Percentiles rank a stretch among this genome's conserved stretches.
phyloP scores from a whole-genome alignment of 2,888 invertebrate genomes.

The Drosophila affinis region DNA sequence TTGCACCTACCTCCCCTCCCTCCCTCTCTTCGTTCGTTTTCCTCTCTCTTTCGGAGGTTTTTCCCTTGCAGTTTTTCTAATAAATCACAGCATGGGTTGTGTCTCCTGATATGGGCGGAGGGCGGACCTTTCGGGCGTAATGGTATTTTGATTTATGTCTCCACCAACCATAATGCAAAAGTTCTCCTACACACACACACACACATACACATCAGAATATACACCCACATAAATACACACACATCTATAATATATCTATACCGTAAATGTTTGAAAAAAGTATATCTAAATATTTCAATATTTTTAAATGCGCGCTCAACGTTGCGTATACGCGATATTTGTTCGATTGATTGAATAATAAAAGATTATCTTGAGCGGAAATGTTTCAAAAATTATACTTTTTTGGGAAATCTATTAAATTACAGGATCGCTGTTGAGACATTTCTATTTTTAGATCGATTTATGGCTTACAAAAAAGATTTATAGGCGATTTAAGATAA shows the following conservation, averaged over 20 bases:
- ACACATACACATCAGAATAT: constrained; percentile 1
- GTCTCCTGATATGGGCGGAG: constrained; percentile 81
- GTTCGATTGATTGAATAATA: not conserved
- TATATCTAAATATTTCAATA: not conserved
- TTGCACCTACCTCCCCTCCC: constrained; percentile 10
- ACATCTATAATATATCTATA: constrained; percentile 7
- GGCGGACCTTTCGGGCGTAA: constrained; percentile 81
- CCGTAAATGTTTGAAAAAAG: constrained; percentile 11
- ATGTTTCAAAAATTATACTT: not conserved
- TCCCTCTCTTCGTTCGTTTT: constrained; percentile 2
- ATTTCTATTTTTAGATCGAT: not conserved
- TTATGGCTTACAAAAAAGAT: no score
- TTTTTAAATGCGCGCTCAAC: not conserved
- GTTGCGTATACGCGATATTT: not conserved
- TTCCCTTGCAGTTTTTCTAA: constrained; percentile 69
- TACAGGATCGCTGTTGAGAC: not conserved
- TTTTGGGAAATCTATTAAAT: not conserved
- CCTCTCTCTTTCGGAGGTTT: constrained; percentile 22
- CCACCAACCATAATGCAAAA: constrained; percentile 80
- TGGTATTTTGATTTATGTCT: constrained; percentile 83
- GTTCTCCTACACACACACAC: constrained; percentile 59
- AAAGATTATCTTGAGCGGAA: not conserved
- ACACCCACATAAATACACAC: constrained; percentile 15
- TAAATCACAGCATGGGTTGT: constrained; percentile 83
- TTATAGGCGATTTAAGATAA: no score